Evolutionary conservation across 2,888 invertebrate species (phyloP).

Genomic region (Polydrusus cervinus): DNA sequence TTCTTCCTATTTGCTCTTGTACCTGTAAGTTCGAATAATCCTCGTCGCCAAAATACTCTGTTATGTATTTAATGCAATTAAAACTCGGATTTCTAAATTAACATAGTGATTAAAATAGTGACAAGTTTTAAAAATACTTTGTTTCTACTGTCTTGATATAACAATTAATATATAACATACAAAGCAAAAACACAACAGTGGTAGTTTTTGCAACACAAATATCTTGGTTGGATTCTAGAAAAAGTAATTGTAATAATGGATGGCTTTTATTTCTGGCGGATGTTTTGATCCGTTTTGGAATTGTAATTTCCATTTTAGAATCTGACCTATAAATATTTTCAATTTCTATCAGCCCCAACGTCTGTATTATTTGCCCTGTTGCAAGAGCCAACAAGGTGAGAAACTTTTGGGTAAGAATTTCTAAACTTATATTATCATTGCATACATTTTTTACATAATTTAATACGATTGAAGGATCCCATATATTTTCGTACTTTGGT

Average conservation of each 20-base stretch:
- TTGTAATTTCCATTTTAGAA: not conserved
- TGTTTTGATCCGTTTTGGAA: not conserved
- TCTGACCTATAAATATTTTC: not conserved
- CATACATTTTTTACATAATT: slow-evolving; percentile 34
- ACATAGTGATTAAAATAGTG: too few relatives aligned
- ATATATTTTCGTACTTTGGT: slow-evolving; percentile 55
- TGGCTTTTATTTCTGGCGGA: not conserved
- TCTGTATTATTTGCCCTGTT: not conserved
- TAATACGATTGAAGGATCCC: slow-evolving; percentile 57
- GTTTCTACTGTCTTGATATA: too few relatives aligned
- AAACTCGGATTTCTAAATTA: too few relatives aligned
- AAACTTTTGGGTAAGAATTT: slow-evolving; percentile 50
- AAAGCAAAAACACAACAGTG: too few relatives aligned
- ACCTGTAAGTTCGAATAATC: too few relatives aligned
- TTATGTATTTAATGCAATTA: too few relatives aligned
- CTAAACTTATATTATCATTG: slow-evolving; percentile 45
- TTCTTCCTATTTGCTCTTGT: too few relatives aligned
- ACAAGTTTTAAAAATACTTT: too few relatives aligned
- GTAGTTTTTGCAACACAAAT: not conserved
- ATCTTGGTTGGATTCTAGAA: not conserved
- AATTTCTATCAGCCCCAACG: not conserved
- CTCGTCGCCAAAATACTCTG: too few relatives aligned
- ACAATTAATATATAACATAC: too few relatives aligned
- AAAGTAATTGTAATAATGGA: not conserved
- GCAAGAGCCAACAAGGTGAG: not conserved